Evolutionary conservation across 2,113 vertebrate genomes (phyloP), one percentile per base, ranked within the genome.

Genomic region (Sturnira hondurensis): DNA sequence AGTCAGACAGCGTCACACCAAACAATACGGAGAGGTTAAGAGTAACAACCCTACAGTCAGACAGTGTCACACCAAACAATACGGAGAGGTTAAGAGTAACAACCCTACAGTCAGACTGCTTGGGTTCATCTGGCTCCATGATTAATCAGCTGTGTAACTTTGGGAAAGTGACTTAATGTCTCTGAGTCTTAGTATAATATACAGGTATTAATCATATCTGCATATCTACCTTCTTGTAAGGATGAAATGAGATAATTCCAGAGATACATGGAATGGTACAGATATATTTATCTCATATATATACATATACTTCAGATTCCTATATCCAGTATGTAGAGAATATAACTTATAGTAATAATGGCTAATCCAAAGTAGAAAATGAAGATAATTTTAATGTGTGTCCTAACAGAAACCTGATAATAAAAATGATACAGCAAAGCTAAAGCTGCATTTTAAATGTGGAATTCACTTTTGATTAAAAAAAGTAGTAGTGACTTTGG

Each of bases 381-480:
- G 28, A 86, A 56, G 78, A 52, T 26, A 84, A 86, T 74, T 73
- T 78, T 33, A 74, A 76, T 26, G 28, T 54, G 36, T 54, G 41
- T 22, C 15, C 45, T 58, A 68, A 65, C 15, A 87, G 13, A 89
- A 89, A 83, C 28, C 22, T 31, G 63, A 47, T 22, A 17, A 61
- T 50, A 82, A 77, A 74, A 84, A 81, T 17, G 33, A 63, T 7
- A 77, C 0, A 78, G 26, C 45, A 67, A 85, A 77, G 17, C 63
- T 52, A 45, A 89, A 71, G 61, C 13, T 95, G 26, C 26, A 78
- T 80, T 91, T 80, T 54, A 92, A 96, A 91, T 24, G 52, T 91
- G 31, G 97, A 80, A 86, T 71, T 67, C n/a, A 90, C 15, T 45
- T 91, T 91, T 50, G 92, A 70, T 90, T 58, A 81, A 92, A 84